Conservation (phyloP, 1,140 invertebrate species). For the Venturia canescens region DNA sequence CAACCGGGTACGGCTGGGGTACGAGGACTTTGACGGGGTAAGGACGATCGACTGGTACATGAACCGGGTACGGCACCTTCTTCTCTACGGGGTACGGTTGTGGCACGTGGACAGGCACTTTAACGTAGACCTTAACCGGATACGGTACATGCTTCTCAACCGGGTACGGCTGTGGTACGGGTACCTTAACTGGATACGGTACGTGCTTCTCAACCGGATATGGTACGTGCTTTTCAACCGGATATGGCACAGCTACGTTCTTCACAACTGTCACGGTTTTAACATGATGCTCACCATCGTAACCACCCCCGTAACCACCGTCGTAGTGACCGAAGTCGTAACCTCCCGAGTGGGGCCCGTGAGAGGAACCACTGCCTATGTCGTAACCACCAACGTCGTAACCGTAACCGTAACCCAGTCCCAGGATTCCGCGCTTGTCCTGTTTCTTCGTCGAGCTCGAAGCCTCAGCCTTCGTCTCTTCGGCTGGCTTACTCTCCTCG, state of each 20-base stretch:
- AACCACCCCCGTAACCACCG: conserved; percentile 67
- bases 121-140: conserved; percentile 82
- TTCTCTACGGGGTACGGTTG: conserved; percentile 84
- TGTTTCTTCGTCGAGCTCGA: conserved; percentile 80
- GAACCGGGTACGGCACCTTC: conserved; percentile 82
- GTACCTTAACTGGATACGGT: conserved; percentile 81
- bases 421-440: conserved; percentile 80
- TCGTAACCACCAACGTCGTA: conserved; percentile 80
- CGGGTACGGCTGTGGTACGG: conserved; percentile 79
- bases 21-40: conserved; percentile 82
- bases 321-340: conserved; percentile 59
- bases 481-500: conserved; percentile 80
- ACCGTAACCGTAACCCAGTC: conserved; percentile 80
- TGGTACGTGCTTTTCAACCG: conserved; percentile 79
- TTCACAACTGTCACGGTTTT: conserved; percentile 86
- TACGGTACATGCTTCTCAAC: conserved; percentile 83
- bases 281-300: conserved; percentile 80
- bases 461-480: conserved; percentile 54
- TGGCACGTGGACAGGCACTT: conserved; percentile 82
- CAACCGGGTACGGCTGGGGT: conserved; percentile 83
- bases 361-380: conserved; percentile 73
- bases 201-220: conserved; percentile 83
- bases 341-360: conserved; percentile 55
- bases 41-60: conserved; percentile 83
- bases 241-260: conserved; percentile 82